Percentiles rank a stretch among this genome's conserved stretches.
phyloP scores from a whole-genome alignment of 2,888 invertebrate species.

The Philhelius pedissequus region DNA sequence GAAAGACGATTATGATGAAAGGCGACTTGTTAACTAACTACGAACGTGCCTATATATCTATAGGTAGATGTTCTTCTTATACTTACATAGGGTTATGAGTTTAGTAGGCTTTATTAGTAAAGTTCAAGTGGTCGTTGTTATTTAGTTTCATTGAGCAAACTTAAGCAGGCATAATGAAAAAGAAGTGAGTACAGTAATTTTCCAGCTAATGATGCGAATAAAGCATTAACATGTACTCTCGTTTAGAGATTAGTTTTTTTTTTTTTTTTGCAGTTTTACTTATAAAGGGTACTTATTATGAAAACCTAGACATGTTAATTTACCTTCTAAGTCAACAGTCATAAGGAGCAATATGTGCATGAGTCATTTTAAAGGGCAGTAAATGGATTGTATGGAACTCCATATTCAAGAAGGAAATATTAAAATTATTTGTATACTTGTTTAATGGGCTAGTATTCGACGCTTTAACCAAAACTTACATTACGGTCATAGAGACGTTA shows the following conservation, averaged over 20 bases:
- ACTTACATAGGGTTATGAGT: slow-evolving; percentile 22
- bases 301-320: slow-evolving; percentile 11
- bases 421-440: no score
- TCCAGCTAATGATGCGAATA: neutral
- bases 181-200: neutral
- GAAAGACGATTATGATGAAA: slow-evolving; percentile 30
- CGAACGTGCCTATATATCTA: neutral
- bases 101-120: slow-evolving; percentile 38
- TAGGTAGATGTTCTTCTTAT: neutral
- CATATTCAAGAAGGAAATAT: no score
- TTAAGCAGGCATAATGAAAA: neutral
- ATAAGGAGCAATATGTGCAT: neutral
- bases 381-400: no score
- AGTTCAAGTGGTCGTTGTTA: slow-evolving; percentile 43
- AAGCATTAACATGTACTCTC: neutral
- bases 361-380: neutral
- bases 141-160: slow-evolving; percentile 36
- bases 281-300: neutral
- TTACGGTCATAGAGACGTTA: no score
- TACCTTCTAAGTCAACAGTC: neutral
- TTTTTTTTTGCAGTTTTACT: neutral
- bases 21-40: slow-evolving; percentile 18
- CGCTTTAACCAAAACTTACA: no score
- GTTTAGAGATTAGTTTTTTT: neutral
- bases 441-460: no score